Evolutionary conservation across 2,113 vertebrate genomes (phyloP).

Genomic region (Phrynocephalus versicolor): DNA sequence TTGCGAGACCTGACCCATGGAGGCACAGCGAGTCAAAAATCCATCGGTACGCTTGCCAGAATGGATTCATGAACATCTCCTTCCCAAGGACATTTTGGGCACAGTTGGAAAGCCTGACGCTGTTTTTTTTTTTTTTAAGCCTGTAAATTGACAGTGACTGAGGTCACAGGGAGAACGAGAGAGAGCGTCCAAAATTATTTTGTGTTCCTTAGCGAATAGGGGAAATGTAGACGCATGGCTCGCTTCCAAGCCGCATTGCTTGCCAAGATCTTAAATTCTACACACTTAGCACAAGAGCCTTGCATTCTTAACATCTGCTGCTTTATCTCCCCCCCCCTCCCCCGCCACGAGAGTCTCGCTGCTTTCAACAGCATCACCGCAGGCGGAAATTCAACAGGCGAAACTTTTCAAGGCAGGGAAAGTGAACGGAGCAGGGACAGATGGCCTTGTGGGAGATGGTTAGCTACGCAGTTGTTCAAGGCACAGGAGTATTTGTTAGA

Average conservation of each 20-base stretch:
- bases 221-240: neutral
- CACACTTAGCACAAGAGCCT: neutral
- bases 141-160: neutral
- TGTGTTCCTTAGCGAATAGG: neutral
- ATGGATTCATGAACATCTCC: neutral
- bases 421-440: neutral
- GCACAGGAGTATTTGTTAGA: neutral
- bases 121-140: no score
- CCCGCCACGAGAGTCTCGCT: no score
- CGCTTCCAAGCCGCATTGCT: neutral
- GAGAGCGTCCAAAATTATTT: neutral
- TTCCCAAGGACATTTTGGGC: neutral
- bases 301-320: neutral
- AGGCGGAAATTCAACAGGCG: neutral
- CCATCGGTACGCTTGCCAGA: neutral
- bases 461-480: neutral
- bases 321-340: no score
- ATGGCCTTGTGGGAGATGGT: neutral
- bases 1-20: neutral
- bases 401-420: neutral
- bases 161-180: neutral
- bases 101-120: neutral
- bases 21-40: neutral
- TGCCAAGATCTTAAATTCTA: slow-evolving; percentile 8
- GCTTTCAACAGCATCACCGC: neutral